Conservation (phyloP, 2,113 vertebrate genomes). For the Nannobrachium achirus region DNA sequence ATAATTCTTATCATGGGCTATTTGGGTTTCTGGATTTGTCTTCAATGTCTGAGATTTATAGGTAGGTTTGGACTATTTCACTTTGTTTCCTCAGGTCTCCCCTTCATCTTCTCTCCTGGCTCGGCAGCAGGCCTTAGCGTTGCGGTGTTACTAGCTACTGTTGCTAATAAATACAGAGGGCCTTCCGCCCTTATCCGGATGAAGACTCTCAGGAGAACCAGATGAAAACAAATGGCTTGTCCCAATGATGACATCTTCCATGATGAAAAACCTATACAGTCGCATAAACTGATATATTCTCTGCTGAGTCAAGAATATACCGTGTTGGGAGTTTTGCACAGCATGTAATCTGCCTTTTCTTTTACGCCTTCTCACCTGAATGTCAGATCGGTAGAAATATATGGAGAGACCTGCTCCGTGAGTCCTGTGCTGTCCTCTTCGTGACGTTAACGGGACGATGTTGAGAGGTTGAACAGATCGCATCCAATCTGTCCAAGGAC, state of each 20-base stretch:
- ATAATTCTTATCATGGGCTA: slow-evolving; percentile 12
- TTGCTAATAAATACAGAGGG: slow-evolving; percentile 75
- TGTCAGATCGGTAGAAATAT: slow-evolving; percentile 24
- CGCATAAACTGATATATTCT: slow-evolving; percentile 23
- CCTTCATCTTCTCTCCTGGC: slow-evolving; percentile 59
- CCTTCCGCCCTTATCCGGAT: slow-evolving; percentile 59
- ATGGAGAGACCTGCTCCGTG: slow-evolving; percentile 17
- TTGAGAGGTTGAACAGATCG: slow-evolving; percentile 60
- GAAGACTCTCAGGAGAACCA: slow-evolving; percentile 45
- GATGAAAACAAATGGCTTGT: slow-evolving; percentile 55
- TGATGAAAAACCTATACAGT: slow-evolving; percentile 44
- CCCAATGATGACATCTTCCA: slow-evolving; percentile 50
- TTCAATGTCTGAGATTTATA: slow-evolving; percentile 48
- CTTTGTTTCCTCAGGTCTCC: slow-evolving; percentile 37
- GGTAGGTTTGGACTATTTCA: slow-evolving; percentile 46
- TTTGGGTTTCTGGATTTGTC: slow-evolving; percentile 62
- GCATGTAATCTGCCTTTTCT: slow-evolving; percentile 23
- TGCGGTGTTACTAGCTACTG: slow-evolving; percentile 72
- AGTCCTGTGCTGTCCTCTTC: slow-evolving; percentile 43
- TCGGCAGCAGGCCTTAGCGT: slow-evolving; percentile 50
- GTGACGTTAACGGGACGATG: slow-evolving; percentile 43
- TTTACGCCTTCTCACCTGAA: slow-evolving; percentile 33
- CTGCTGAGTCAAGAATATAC: slow-evolving; percentile 31
- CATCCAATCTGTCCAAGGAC: slow-evolving; percentile 66
- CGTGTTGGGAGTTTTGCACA: slow-evolving; percentile 26